Conservation (phyloP, 2,797 vertebrate species). For the Nannoperca australis region DNA sequence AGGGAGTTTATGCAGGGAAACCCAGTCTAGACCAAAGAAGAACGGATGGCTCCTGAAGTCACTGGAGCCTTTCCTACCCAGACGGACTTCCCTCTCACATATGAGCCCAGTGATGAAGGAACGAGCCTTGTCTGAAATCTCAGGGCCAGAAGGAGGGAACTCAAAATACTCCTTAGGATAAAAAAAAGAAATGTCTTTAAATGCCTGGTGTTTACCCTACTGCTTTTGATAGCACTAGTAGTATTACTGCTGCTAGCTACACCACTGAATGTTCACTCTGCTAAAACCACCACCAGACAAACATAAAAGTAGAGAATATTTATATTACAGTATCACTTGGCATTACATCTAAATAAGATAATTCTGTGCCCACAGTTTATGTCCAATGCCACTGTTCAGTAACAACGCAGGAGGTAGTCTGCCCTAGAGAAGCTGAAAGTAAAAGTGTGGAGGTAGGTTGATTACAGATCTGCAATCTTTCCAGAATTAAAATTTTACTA, state of each 20-base stretch:
- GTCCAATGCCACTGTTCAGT: neutral
- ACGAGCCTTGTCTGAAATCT: conserved; percentile 81
- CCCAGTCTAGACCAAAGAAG: conserved; percentile 88
- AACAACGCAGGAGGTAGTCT: neutral
- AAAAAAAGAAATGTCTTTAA: neutral
- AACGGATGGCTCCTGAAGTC: conserved; percentile 88
- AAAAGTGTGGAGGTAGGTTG: too few species aligned
- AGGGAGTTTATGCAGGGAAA: conserved; percentile 76
- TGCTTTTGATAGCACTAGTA: neutral
- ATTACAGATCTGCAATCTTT: too few species aligned
- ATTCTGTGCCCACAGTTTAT: neutral
- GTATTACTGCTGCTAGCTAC: neutral
- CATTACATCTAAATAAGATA: neutral
- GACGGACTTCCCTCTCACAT: conserved; percentile 84
- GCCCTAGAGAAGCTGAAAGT: neutral
- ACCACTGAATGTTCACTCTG: neutral
- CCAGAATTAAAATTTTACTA: neutral
- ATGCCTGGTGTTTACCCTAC: neutral
- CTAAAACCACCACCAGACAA: neutral
- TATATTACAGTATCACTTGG: too few species aligned
- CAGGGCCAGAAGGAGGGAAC: conserved; percentile 79
- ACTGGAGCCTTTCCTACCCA: conserved; percentile 82
- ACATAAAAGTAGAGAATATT: neutral
- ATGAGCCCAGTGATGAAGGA: conserved; percentile 86
- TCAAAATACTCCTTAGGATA: conserved; percentile 86